Evolutionary conservation across 2,888 invertebrate genomes (phyloP).

Genomic region (Chrysina gloriosa): DNA sequence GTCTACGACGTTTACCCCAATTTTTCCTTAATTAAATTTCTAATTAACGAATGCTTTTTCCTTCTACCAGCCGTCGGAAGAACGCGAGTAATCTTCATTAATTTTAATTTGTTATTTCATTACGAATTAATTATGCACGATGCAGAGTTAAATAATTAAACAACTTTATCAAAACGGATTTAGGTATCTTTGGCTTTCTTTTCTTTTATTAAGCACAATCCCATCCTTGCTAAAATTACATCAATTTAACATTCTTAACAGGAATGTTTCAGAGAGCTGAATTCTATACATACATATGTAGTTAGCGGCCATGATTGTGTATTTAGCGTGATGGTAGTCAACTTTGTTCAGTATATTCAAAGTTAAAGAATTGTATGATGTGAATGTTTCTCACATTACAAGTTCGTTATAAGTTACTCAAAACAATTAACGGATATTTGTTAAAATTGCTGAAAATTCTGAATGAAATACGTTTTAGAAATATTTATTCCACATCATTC

Average conservation of each 20-base stretch:
- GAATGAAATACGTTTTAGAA: no score
- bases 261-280: neutral
- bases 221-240: neutral
- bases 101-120: constrained; percentile 39
- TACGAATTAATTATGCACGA: constrained; percentile 38
- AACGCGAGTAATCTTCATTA: constrained; percentile 27
- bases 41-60: constrained; percentile 35
- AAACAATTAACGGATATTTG: no score
- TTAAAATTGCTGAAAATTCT: no score
- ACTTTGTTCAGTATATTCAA: no score
- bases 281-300: neutral
- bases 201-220: neutral
- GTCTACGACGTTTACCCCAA: neutral
- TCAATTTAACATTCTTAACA: neutral
- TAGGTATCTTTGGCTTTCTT: neutral
- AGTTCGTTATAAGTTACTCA: no score
- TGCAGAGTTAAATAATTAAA: constrained; percentile 37
- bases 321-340: no score
- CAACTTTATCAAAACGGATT: constrained; percentile 29
- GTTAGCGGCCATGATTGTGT: no score
- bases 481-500: no score
- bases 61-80: neutral
- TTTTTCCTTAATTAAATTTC: constrained; percentile 27
- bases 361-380: no score
- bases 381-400: no score